Evolutionary conservation across 2,888 invertebrate genomes (phyloP).

Genomic region (Cecidostiba fungosa): DNA sequence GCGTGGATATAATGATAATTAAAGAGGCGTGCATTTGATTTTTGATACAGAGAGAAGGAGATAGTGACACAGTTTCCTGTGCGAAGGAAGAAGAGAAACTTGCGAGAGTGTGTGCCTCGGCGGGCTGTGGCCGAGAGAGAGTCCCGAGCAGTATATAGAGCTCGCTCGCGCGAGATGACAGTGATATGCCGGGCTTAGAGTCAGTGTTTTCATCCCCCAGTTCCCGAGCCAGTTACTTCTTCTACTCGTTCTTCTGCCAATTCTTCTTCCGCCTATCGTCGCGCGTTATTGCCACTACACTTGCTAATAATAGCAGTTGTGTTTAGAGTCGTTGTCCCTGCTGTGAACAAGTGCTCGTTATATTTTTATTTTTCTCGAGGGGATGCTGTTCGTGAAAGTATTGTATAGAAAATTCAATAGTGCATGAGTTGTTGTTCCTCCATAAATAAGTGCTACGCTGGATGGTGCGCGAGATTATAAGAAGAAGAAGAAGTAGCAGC

Average conservation of each 20-base stretch:
- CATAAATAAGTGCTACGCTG: not conserved
- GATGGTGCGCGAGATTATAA: not conserved
- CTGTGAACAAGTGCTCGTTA: no score
- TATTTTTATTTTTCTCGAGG: not conserved
- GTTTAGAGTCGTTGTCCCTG: no score
- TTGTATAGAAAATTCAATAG: not conserved
- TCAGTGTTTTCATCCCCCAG: not conserved
- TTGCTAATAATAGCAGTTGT: not conserved
- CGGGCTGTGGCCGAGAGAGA: not conserved
- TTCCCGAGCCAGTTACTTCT: not conserved
- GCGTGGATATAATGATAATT: not conserved
- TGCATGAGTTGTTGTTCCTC: not conserved
- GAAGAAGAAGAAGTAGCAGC: not conserved
- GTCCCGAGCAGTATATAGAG: not conserved
- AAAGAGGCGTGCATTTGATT: no score
- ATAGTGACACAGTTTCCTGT: not conserved
- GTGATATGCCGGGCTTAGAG: conserved; percentile 29
- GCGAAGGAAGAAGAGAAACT: not conserved
- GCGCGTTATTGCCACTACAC: no score
- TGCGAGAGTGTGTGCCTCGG: not conserved
- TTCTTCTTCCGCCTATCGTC: not conserved
- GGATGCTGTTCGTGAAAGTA: conserved; percentile 11
- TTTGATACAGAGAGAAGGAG: no score
- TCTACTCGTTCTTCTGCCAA: not conserved
- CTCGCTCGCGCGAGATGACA: conserved; percentile 37